Evolutionary conservation across 2,113 vertebrate genomes (phyloP), one percentile per base, ranked within the genome.

Genomic region (Oryctolagus cuniculus): DNA sequence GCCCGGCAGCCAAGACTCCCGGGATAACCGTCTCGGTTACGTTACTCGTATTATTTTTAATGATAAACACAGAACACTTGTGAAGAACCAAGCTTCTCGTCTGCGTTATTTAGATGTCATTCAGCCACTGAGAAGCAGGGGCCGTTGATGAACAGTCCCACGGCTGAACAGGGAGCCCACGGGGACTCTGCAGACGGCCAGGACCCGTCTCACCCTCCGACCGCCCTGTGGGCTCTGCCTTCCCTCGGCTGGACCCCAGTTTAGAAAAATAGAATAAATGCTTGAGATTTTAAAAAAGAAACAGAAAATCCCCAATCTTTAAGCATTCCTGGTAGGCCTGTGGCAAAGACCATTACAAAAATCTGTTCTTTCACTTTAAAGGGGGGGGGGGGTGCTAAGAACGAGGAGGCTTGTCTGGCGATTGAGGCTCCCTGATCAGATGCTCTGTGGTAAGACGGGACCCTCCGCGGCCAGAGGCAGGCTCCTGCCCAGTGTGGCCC

Each of bases 91-190:
- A 61, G 31, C 70, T 79, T 22, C 31, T 85, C 44, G 61, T 55
- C 87, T 67, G 17, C 64, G 12, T 88, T 84, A 69, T 63, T 89
- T 84, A 58, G 63, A 89, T 89, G 49, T 72, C 69, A 78, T 85
- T 44, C 44, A 44, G 44, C 44, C 44, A 44, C 44, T 44, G 44
- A 6, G 44, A 44, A 44, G 44, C 44, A 6, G 44, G 44, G 6
- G 5, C 44, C 44, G 1, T 44, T 44, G 44, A 44, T 6, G 6
- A 19, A 19, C 21, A 66, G 12, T 72, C 63, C 61, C 31, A 58
- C 64, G 67, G 74, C 81, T 24, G 87, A 82, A 27, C 11, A 69
- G 8, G 27, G 24, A 77, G 61, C 11, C 11, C 38, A 69, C 44
- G 36, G 10, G 27, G 89, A 55, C 81, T 95, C 73, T 78, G 31